Percentiles rank a stretch among this genome's conserved stretches.
phyloP scores from a whole-genome alignment of 2,113 vertebrate genomes.

The Edolisoma coerulescens region DNA sequence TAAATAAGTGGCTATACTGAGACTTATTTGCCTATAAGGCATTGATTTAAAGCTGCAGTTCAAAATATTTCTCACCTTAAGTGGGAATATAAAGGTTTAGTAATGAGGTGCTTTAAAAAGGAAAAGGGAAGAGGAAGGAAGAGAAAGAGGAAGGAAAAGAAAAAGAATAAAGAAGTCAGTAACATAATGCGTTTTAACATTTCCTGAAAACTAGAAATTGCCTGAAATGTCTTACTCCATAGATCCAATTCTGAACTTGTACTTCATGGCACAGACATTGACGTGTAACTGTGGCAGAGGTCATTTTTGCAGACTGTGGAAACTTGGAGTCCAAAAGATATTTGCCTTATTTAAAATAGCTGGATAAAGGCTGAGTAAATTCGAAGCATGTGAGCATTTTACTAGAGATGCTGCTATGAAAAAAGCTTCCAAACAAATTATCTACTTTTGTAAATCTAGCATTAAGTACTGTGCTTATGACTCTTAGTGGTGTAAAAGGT shows the following conservation, averaged over 20 bases:
- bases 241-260: not conserved
- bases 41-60: not conserved
- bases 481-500: not conserved
- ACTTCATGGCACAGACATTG: not conserved
- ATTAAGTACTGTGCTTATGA: not conserved
- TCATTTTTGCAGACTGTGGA: not conserved
- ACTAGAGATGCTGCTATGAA: not conserved
- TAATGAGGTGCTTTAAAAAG: not conserved
- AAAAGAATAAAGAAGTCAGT: not conserved
- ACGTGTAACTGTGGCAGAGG: not conserved
- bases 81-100: not conserved
- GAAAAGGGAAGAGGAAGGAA: no score
- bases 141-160: no score
- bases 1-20: not conserved
- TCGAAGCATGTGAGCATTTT: not conserved
- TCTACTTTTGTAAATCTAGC: not conserved
- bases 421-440: not conserved
- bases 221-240: not conserved
- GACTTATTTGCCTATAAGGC: not conserved
- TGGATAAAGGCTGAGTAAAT: not conserved
- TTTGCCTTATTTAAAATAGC: not conserved
- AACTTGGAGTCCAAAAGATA: not conserved
- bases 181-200: not conserved
- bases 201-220: not conserved
- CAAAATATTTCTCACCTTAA: not conserved